Percentiles rank a stretch among this genome's conserved stretches.
These are phyloP conservation scores for Pogoniulus pusillus DNA, from an alignment of 2,797 vertebrate genomes.

Conservation along the genomic window DNA sequence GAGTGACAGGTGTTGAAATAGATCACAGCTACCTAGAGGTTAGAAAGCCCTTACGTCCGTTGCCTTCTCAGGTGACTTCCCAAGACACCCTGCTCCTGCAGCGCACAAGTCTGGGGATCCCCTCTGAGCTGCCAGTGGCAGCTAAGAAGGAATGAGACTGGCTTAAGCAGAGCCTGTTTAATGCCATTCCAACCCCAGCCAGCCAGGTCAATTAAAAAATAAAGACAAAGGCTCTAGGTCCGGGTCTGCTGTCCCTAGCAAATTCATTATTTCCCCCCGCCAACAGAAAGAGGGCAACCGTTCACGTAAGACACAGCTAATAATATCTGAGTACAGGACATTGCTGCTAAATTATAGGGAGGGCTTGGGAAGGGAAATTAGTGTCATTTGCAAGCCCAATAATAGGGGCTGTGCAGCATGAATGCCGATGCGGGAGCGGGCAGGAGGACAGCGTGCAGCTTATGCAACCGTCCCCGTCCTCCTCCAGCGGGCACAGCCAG, in stretches of 20 bases:
- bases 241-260: neutral
- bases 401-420: slow-evolving; percentile 55
- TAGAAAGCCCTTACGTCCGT: neutral
- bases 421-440: slow-evolving; percentile 25
- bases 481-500: fast-evolving
- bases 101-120: slow-evolving; percentile 18
- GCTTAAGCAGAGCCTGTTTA: slow-evolving; percentile 1
- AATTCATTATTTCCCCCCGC: slow-evolving; percentile 14
- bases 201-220: slow-evolving; percentile 57
- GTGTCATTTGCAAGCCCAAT: slow-evolving; percentile 64
- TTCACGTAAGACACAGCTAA: slow-evolving; percentile 57
- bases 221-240: neutral
- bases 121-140: neutral
- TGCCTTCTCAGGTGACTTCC: fast-evolving
- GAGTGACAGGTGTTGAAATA: neutral
- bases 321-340: slow-evolving; percentile 69
- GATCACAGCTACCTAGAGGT: neutral
- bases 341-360: slow-evolving; percentile 70
- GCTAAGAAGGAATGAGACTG: slow-evolving; percentile 6
- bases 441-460: slow-evolving; percentile 18
- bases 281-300: slow-evolving; percentile 44
- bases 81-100: neutral
- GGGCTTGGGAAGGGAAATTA: slow-evolving; percentile 67
- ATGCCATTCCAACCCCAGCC: neutral
- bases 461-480: slow-evolving; percentile 24